These are phyloP conservation scores for Ditylenchus weischeri DNA, from an alignment of 2,888 invertebrate species.

Conservation along the genomic window DNA sequence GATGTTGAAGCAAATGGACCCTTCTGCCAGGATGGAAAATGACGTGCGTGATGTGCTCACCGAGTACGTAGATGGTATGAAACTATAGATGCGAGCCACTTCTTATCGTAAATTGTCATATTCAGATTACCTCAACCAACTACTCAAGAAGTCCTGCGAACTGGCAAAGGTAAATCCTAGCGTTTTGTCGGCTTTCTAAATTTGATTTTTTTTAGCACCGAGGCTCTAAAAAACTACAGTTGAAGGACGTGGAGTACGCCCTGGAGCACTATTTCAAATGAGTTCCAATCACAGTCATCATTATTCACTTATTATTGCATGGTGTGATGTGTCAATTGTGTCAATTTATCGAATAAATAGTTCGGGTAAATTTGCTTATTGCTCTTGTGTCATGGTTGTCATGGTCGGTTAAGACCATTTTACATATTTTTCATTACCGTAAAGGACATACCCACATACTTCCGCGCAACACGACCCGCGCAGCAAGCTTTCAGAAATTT, in stretches of 20 bases:
- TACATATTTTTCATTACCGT: too few species aligned
- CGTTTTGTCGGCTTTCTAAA: too few species aligned
- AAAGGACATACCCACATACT: too few species aligned
- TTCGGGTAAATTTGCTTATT: too few species aligned
- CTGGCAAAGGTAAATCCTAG: constrained; percentile 2
- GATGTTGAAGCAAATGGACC: constrained; percentile 9
- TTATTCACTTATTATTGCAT: background rate
- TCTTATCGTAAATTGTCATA: too few species aligned
- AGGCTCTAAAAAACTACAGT: constrained; percentile 10
- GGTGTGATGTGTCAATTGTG: background rate
- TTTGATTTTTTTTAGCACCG: background rate
- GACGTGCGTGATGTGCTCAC: constrained; percentile 16
- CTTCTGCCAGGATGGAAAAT: constrained; percentile 10
- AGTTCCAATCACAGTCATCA: background rate
- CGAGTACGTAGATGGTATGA: background rate
- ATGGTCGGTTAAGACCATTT: too few species aligned
- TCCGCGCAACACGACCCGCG: too few species aligned
- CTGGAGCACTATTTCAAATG: constrained; percentile 16
- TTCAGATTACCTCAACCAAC: constrained; percentile 12
- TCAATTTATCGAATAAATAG: too few species aligned
- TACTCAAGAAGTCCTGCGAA: constrained; percentile 12
- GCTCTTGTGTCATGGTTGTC: too few species aligned
- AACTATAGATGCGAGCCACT: background rate
- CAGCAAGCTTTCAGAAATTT: too few species aligned
- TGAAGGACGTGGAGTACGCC: constrained; percentile 11